A percentile compares a stretch with the other conserved stretches of the same genome.
Evolutionary conservation across 2,113 vertebrate species (phyloP).

Genomic region (Platycercus adscitus): DNA sequence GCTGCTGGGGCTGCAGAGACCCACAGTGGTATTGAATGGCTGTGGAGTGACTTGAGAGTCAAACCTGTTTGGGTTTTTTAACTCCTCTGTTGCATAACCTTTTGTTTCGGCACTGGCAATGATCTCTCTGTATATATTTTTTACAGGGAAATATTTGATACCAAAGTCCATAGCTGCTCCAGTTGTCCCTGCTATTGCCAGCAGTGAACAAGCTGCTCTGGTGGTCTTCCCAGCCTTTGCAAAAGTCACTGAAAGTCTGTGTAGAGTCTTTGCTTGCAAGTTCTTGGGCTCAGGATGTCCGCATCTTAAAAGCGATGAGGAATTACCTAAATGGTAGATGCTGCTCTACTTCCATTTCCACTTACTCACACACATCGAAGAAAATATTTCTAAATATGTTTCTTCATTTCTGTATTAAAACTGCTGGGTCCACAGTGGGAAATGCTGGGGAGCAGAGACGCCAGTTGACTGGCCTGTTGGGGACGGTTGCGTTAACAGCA

Average conservation of each 20-base stretch:
- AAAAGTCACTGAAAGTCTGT: neutral
- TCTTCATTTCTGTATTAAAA: neutral
- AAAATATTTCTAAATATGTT: neutral
- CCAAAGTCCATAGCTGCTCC: neutral
- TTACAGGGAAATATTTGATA: neutral
- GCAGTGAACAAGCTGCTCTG: neutral
- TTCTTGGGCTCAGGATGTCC: neutral
- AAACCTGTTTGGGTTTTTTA: neutral
- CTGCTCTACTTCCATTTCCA: neutral
- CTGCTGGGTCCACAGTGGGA: neutral
- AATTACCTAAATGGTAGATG: neutral
- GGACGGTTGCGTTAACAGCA: neutral
- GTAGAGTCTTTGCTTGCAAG: neutral
- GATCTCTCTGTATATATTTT: neutral
- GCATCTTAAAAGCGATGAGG: neutral
- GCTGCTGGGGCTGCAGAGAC: neutral
- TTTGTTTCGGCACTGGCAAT: neutral
- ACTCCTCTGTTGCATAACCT: neutral
- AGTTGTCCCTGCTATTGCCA: neutral
- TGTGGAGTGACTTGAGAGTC: neutral
- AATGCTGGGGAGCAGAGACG: neutral
- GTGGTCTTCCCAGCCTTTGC: neutral
- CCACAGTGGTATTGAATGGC: neutral
- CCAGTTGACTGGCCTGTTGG: neutral
- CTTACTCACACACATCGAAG: neutral